These are phyloP conservation scores for Neocloeon triangulifer DNA, from an alignment of 1,140 invertebrate species.

Conservation along the genomic window DNA sequence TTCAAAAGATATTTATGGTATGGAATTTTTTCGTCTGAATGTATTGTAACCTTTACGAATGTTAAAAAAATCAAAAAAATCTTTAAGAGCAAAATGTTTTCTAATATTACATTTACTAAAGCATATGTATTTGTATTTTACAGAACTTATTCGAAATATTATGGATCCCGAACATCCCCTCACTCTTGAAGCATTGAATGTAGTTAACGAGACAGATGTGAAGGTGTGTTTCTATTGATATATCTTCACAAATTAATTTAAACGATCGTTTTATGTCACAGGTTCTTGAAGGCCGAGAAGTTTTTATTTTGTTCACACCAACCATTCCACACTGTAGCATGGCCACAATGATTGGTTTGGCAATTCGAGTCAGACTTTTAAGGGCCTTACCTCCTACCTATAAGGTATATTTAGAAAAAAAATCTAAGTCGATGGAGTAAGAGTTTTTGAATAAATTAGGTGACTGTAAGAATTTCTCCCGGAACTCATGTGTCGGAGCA, in stretches of 20 bases:
- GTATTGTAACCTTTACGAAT: no score
- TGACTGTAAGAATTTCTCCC: constrained; percentile 71
- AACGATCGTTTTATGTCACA: constrained; percentile 9
- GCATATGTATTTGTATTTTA: no score
- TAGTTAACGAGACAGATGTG: constrained; percentile 70
- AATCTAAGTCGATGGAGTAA: no score
- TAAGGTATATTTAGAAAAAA: no score
- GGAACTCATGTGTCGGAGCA: constrained; percentile 79
- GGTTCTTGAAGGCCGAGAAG: constrained; percentile 46
- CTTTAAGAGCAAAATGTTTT: no score
- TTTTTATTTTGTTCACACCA: constrained; percentile 75
- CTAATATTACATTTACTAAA: no score
- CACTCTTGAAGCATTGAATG: constrained; percentile 85
- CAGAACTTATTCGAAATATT: constrained; percentile 80
- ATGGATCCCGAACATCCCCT: constrained; percentile 98
- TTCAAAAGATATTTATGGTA: constrained; percentile 5
- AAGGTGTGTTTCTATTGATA: constrained; percentile 21
- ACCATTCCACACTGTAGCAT: constrained; percentile 99
- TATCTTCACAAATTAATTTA: background rate
- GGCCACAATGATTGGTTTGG: constrained; percentile 89
- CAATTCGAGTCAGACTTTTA: constrained; percentile 69
- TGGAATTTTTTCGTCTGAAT: no score
- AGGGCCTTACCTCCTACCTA: constrained; percentile 61
- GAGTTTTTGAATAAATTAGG: no score
- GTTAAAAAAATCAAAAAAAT: no score